Conservation (phyloP, 2,888 invertebrate genomes). For the Lepidonotus clava region DNA sequence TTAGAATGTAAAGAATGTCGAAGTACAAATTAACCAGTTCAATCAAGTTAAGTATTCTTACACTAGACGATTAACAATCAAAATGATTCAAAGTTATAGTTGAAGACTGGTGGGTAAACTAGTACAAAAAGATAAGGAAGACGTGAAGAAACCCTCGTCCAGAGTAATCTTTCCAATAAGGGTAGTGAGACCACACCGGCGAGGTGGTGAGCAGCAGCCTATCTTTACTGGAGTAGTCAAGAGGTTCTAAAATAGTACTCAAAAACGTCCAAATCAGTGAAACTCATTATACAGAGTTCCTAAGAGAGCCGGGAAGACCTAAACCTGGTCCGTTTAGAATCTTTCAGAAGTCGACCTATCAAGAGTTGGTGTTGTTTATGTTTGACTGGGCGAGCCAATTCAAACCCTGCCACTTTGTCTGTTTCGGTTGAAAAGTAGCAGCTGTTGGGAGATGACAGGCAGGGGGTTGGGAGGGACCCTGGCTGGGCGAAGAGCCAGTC, state of each 20-base stretch:
- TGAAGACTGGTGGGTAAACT: too few relatives aligned
- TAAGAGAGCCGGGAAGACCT: neutral
- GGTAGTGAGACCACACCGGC: neutral
- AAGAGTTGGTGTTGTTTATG: slow-evolving; percentile 43
- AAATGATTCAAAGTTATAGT: too few relatives aligned
- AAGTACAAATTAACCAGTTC: too few relatives aligned
- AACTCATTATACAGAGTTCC: neutral
- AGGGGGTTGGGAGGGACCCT: neutral
- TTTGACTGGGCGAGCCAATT: slow-evolving; percentile 19
- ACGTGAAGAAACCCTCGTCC: too few relatives aligned
- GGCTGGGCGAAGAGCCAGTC: neutral
- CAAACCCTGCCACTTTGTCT: slow-evolving; percentile 42
- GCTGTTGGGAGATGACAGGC: slow-evolving; percentile 38
- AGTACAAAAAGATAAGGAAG: too few relatives aligned
- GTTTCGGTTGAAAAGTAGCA: slow-evolving; percentile 42
- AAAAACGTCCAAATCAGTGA: neutral
- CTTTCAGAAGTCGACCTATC: slow-evolving; percentile 44
- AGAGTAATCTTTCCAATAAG: too few relatives aligned
- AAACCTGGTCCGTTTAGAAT: neutral
- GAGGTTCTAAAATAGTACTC: slow-evolving; percentile 13
- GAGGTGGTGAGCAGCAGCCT: neutral
- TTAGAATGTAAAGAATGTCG: too few relatives aligned
- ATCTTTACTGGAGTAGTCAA: neutral
- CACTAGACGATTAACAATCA: too few relatives aligned
- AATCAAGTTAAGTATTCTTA: too few relatives aligned